Base-by-base conservation (phyloP, 2,888 invertebrate species). In the Yponomeuta cagnagella region DNA sequence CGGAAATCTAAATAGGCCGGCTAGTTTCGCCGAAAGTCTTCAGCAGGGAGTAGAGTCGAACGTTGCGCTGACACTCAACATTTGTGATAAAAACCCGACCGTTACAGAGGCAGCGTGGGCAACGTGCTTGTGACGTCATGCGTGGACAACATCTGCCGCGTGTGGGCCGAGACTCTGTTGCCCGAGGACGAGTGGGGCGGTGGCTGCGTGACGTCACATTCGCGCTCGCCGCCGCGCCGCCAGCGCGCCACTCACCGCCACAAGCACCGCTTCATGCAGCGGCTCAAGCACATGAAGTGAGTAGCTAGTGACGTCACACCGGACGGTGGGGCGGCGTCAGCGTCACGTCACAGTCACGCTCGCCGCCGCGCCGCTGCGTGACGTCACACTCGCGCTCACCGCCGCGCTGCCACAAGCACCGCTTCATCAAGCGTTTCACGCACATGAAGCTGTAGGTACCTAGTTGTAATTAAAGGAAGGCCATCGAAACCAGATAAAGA, bases 61-160 rank as follows among this genome's bases (percentile, higher is more conserved):
- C 33, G 5, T 33, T 4, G 33, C 33, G 33, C 33, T 33, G 2
- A 8, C 9, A 43, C 43, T 43, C 43, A 8, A 43, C 43, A 8
- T 43, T 43, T 43, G 43, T 5, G 43, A 43, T 8, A 43, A 43
- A 5, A 43, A 43, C 43, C 43, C 43, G 43, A 8, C 43, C 43
- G 52, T 68, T 23, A 1, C 86, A 97, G 97, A 85, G 98, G 98
- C 71, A 98, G 98, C 70, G 98, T 99, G 15, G 98, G 98, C 73
- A 99, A 99, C 90, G 98, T 99, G 95, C 89, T 99, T 77, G 97
- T 99, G 73, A 99, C 99, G 72, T 99, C 98, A 70, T 99, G 99
- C 88, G 95, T 97, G 82, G 99, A 99, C 90, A 99, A 99, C 91
- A 99, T 99, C 79, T 99, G 99, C 83, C 96, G 99, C 75, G 95